A percentile compares a stretch with the other conserved stretches of the same genome.
These are phyloP conservation scores for Malurus elegans DNA, from an alignment of 2,113 vertebrate genomes.

Conservation along the genomic window DNA sequence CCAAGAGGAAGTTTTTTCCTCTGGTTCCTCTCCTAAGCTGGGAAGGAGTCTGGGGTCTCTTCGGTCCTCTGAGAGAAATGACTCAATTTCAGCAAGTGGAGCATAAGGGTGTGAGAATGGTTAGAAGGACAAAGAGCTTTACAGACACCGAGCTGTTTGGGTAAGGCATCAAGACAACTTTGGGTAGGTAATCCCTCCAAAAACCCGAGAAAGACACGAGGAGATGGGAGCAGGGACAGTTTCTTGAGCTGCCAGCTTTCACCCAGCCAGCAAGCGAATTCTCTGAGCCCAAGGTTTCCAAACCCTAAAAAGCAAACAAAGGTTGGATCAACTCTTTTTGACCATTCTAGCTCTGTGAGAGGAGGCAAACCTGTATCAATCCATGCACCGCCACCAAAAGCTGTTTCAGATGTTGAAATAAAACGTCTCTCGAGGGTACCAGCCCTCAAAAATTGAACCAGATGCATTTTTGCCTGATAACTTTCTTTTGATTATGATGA, in stretches of 20 bases:
- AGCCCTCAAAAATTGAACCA: not conserved
- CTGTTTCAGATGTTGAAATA: not conserved
- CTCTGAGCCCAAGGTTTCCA: not conserved
- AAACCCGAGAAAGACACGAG: rapidly evolving
- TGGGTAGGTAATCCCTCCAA: not conserved
- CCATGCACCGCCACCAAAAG: not conserved
- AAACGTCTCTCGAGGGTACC: not conserved
- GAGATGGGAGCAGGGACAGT: not conserved
- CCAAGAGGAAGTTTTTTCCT: not conserved
- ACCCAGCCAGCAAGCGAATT: not conserved
- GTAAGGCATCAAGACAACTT: not conserved
- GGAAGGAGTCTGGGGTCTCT: not conserved
- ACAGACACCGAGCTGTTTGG: not conserved
- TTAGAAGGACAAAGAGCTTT: not conserved
- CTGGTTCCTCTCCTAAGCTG: not conserved
- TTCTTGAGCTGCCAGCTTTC: not conserved
- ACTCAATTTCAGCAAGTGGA: not conserved
- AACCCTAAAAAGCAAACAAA: not conserved
- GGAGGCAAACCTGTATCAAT: not conserved
- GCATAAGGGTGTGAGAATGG: not conserved
- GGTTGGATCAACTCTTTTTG: not conserved
- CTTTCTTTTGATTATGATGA: not conserved
- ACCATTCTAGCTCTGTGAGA: not conserved
- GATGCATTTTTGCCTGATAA: not conserved
- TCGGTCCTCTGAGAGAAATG: not conserved